Evolutionary conservation across 2,113 vertebrate genomes (phyloP), one percentile per base, ranked within the genome.

Genomic region (Corythornis cristatus): DNA sequence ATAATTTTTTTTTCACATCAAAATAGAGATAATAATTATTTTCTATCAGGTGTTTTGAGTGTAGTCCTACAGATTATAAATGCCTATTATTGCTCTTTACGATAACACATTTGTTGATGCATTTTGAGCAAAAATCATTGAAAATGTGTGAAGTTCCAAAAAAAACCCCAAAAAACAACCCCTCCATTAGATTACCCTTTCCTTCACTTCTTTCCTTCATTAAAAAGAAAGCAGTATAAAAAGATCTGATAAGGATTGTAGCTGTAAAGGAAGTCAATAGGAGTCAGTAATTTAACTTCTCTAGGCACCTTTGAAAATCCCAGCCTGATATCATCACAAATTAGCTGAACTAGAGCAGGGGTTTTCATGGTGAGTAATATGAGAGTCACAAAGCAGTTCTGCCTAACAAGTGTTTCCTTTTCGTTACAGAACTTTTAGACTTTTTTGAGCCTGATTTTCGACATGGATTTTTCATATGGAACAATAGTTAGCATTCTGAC

Each of bases 351-450:
- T 16, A 85, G 62, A 85, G 58, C 14, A 79, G 5, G 8, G 3
- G 15, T 89, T 84, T 90, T 92, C 68, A 75, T 61, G 22, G n/a
- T 67, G 78, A 89, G 73, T 74, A 81, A 65, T 50, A 72, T 9
- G 28, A 82, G 26, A 91, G 19, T 76, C 73, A 80, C 56, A 89
- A 89, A 89, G 66, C 66, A 76, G 45, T 91, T 87, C 74, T 89
- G 50, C 33, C 79, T 89, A 85, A 91, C 23, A 89, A 93, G 89
- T 80, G 66, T 95, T 91, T 93, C 82, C 10, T 89, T 93, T 85
- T 73, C 9, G 0, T 85, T 91, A 76, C n/a, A 80, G 71, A 78
- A 26, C 31, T 85, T 51, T 72, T n/a, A 56, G 66, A 73, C 28
- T n/a, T 84, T 86, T 92, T 75, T 57, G 15, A 91, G 50, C 29